These are phyloP conservation scores for Chaitophorus viminalis DNA, from an alignment of 2,888 invertebrate species.

Conservation along the genomic window DNA sequence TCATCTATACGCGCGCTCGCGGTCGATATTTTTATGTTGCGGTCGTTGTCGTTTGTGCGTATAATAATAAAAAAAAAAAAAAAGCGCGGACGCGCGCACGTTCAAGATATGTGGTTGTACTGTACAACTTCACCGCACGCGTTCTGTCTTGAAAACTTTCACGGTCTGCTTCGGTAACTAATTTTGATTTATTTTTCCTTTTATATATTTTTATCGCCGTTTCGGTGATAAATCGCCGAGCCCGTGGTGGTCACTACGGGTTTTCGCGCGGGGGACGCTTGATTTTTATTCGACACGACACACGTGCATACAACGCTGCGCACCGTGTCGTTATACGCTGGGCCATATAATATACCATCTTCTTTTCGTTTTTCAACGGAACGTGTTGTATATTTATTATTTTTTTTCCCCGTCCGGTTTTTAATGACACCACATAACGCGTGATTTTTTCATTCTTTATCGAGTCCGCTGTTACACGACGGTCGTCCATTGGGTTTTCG, in stretches of 20 bases:
- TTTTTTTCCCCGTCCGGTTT: not conserved
- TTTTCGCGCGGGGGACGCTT: not conserved
- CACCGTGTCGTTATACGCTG: not conserved
- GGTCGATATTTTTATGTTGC: no score
- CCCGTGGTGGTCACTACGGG: not conserved
- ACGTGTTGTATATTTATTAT: not conserved
- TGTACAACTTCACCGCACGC: not conserved
- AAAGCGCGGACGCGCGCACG: not conserved
- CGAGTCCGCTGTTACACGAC: not conserved
- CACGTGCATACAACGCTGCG: not conserved
- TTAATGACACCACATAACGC: conserved; percentile 2
- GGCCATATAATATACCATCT: not conserved
- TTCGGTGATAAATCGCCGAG: not conserved
- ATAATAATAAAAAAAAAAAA: no score
- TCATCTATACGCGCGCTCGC: not conserved
- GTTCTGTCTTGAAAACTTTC: not conserved
- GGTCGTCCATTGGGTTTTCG: not conserved
- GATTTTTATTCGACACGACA: conserved; percentile 25
- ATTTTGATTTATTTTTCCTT: not conserved
- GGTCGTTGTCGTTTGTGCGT: not conserved
- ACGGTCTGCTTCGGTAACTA: not conserved
- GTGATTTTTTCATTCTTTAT: not conserved
- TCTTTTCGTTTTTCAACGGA: not conserved
- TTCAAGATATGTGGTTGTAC: not conserved
- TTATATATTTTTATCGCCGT: not conserved